Conservation (phyloP, 2,797 vertebrate genomes). For the Cetoscarus ocellatus region DNA sequence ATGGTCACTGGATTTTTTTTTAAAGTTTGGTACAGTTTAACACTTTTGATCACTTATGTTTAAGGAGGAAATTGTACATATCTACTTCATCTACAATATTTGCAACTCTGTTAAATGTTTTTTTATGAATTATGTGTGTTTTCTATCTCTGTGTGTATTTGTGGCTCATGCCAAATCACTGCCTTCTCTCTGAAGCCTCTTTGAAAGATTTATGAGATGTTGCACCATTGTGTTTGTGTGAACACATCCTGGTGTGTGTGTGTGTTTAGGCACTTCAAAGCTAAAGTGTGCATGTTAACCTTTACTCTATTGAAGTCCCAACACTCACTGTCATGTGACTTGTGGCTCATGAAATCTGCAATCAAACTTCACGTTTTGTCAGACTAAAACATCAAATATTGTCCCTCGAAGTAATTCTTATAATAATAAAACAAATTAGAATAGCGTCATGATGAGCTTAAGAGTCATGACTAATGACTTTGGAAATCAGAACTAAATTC, state of each 20-base stretch:
- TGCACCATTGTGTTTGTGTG: slow-evolving; percentile 84
- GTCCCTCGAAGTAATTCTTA: not conserved
- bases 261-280: slow-evolving; percentile 70
- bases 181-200: slow-evolving; percentile 91
- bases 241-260: slow-evolving; percentile 50
- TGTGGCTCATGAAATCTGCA: not conserved
- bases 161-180: slow-evolving; percentile 84
- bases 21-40: too few species aligned
- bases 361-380: slow-evolving; percentile 20
- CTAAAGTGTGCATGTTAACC: slow-evolving; percentile 66
- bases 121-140: slow-evolving; percentile 1
- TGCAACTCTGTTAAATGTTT: slow-evolving; percentile 19
- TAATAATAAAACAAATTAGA: not conserved
- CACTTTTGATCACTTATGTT: too few species aligned
- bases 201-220: slow-evolving; percentile 96
- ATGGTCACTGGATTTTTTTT: too few species aligned
- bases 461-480: slow-evolving; percentile 1
- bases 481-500: not conserved
- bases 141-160: slow-evolving; percentile 19
- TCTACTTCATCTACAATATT: too few species aligned
- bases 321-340: slow-evolving; percentile 45
- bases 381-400: slow-evolving; percentile 5
- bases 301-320: slow-evolving; percentile 52
- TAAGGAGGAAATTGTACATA: too few species aligned
- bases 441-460: not conserved